These are phyloP conservation scores for Anthophora plumipes DNA, from an alignment of 2,888 invertebrate genomes.

Conservation along the genomic window DNA sequence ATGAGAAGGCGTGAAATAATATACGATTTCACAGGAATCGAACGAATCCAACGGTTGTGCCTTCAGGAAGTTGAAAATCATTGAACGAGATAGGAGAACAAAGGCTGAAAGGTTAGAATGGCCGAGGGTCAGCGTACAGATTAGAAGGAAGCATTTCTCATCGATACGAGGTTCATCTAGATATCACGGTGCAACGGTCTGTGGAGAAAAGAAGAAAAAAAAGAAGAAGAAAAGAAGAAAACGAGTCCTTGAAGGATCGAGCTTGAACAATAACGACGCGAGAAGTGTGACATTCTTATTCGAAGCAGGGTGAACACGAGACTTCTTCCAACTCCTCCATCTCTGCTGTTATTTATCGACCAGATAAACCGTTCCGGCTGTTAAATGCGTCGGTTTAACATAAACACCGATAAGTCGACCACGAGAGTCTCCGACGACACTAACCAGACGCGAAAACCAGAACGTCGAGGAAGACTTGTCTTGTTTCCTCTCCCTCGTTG, in stretches of 20 bases:
- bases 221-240: too few species aligned
- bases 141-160: conserved; percentile 58
- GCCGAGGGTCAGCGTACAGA: conserved; percentile 42
- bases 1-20: conserved; percentile 40
- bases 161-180: conserved; percentile 47
- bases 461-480: conserved; percentile 49
- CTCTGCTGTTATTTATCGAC: conserved; percentile 78
- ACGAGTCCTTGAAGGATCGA: conserved; percentile 48
- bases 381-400: conserved; percentile 81
- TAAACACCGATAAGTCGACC: conserved; percentile 83
- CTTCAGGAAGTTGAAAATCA: conserved; percentile 46
- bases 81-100: conserved; percentile 52
- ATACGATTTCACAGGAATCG: conserved; percentile 47
- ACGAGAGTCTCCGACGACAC: conserved; percentile 72
- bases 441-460: conserved; percentile 79
- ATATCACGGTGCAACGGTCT: conserved; percentile 29
- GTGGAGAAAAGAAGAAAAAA: too few species aligned
- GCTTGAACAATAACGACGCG: conserved; percentile 67
- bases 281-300: conserved; percentile 54
- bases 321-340: background rate
- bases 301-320: conserved; percentile 57
- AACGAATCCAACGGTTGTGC: conserved; percentile 1
- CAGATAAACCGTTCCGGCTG: conserved; percentile 79
- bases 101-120: conserved; percentile 44
- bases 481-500: conserved; percentile 31